phyloP scores from a whole-genome alignment of 2,113 vertebrate species.

The Lipotes vexillifer region DNA sequence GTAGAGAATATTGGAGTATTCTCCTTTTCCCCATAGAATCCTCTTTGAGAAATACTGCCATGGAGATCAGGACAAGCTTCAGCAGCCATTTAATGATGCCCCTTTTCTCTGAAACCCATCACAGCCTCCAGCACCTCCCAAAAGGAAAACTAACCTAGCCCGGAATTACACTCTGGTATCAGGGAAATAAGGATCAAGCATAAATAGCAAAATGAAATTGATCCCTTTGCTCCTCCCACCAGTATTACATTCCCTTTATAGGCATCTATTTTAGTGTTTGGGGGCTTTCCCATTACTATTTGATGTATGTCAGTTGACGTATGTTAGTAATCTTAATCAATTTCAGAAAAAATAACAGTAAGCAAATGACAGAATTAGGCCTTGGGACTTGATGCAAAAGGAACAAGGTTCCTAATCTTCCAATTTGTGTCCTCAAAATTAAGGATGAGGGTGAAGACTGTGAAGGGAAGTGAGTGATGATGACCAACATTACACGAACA shows the following conservation, averaged over 20 bases:
- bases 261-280: not conserved
- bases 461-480: not conserved
- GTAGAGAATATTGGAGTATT: not conserved
- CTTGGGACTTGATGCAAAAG: not conserved
- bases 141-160: not conserved
- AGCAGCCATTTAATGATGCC: not conserved
- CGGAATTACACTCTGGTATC: rapidly evolving
- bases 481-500: too few relatives aligned
- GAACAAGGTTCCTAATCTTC: not conserved
- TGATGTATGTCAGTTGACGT: not conserved
- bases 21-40: not conserved
- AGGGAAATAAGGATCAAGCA: not conserved
- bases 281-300: not conserved
- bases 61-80: not conserved
- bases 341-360: not conserved
- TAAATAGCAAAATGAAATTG: not conserved
- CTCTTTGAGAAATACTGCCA: not conserved
- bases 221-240: not conserved
- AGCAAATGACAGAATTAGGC: not conserved
- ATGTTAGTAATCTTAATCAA: not conserved
- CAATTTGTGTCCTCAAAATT: not conserved
- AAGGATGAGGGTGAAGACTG: not conserved
- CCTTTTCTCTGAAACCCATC: not conserved
- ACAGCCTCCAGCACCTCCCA: not conserved
- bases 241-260: not conserved